phyloP scores from a whole-genome alignment of 2,888 invertebrate genomes.

The Sympetrum striolatum region DNA sequence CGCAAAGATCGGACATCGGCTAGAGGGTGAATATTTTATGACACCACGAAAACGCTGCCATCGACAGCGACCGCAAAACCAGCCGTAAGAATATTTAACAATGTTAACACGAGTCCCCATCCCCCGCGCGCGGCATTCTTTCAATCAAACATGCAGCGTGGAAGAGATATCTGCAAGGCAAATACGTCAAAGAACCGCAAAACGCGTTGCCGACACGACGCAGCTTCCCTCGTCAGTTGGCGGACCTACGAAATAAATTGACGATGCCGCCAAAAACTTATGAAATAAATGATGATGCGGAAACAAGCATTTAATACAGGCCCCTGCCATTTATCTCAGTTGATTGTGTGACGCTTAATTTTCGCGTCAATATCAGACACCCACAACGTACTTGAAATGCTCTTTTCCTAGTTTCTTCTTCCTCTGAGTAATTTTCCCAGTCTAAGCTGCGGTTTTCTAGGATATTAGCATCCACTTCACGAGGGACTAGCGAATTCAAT shows the following conservation, averaged over 20 bases:
- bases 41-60: not conserved
- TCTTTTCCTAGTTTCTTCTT: too few relatives aligned
- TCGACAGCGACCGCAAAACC: conserved; percentile 2
- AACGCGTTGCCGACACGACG: not conserved
- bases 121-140: not conserved
- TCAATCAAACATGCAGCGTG: conserved; percentile 4
- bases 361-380: too few relatives aligned
- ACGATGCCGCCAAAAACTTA: not conserved
- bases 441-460: too few relatives aligned
- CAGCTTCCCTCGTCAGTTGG: not conserved
- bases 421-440: too few relatives aligned
- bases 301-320: not conserved
- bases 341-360: too few relatives aligned
- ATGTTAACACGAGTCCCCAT: not conserved
- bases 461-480: too few relatives aligned
- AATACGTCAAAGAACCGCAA: conserved; percentile 17
- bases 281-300: not conserved
- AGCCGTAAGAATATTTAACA: conserved; percentile 31
- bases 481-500: too few relatives aligned
- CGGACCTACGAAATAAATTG: not conserved
- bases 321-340: too few relatives aligned
- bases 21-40: conserved; percentile 3
- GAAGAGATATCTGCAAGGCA: conserved; percentile 17
- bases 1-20: not conserved
- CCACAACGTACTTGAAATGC: too few relatives aligned